These are phyloP conservation scores for Saccopteryx bilineata DNA, from an alignment of 2,113 vertebrate species.

Conservation along the genomic window DNA sequence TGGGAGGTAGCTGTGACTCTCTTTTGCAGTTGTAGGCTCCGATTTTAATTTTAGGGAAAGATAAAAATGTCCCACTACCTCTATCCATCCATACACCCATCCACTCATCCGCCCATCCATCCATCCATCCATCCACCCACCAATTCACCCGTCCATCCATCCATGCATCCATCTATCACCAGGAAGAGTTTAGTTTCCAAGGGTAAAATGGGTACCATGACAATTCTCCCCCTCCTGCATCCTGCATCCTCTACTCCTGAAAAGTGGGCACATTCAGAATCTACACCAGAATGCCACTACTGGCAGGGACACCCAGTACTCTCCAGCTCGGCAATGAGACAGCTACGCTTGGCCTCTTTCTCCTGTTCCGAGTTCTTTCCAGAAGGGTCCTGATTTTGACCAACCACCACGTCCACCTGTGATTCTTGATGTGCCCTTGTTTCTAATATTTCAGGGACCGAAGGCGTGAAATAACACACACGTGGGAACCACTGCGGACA, in stretches of 20 bases:
- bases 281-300: neutral
- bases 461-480: neutral
- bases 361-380: slow-evolving; percentile 35
- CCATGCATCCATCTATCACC: too few relatives aligned
- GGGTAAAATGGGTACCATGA: neutral
- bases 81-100: neutral
- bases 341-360: neutral
- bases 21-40: neutral
- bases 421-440: neutral
- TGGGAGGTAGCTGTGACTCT: neutral
- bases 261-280: neutral
- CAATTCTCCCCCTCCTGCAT: neutral
- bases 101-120: too few relatives aligned
- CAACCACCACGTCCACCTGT: neutral
- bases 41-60: neutral
- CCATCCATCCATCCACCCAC: too few relatives aligned
- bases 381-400: neutral
- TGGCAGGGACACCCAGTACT: neutral
- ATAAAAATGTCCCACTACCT: neutral
- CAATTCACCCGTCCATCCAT: too few relatives aligned
- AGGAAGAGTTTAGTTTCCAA: neutral
- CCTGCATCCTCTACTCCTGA: neutral
- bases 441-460: neutral
- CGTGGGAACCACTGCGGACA: neutral
- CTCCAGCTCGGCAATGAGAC: neutral